These are phyloP conservation scores for Leuctra nigra DNA, from an alignment of 2,888 invertebrate species.

Conservation along the genomic window DNA sequence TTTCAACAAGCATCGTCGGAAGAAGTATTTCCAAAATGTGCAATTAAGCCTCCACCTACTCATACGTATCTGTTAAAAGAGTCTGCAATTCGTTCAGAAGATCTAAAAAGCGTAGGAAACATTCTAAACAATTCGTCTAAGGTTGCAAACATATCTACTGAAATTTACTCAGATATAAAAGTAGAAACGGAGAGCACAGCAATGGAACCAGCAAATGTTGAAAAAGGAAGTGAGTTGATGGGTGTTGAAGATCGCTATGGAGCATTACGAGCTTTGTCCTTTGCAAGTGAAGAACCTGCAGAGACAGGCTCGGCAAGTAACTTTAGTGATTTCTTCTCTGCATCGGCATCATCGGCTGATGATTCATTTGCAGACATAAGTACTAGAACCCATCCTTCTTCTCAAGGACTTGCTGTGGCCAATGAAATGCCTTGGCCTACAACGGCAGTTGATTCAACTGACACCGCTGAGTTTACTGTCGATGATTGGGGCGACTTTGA, in stretches of 20 bases:
- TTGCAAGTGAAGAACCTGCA: background rate
- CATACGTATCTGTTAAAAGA: slow-evolving; percentile 26
- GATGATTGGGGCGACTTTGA: slow-evolving; percentile 24
- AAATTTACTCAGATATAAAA: background rate
- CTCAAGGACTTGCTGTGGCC: too few species aligned
- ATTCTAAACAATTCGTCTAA: too few species aligned
- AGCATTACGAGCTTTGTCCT: slow-evolving; percentile 40
- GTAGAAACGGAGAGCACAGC: background rate
- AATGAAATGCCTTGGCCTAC: background rate
- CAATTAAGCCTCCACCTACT: slow-evolving; percentile 34
- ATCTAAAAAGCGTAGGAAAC: background rate
- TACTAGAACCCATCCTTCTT: background rate
- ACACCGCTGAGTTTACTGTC: slow-evolving; percentile 16
- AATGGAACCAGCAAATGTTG: slow-evolving; percentile 25
- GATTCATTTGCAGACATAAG: slow-evolving; percentile 30
- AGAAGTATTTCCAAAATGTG: slow-evolving; percentile 39
- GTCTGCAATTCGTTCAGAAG: slow-evolving; percentile 23
- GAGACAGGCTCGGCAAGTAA: slow-evolving; percentile 38
- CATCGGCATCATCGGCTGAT: slow-evolving; percentile 32
- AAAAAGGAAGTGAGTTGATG: slow-evolving; percentile 35
- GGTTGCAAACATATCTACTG: too few species aligned
- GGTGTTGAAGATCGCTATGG: slow-evolving; percentile 43
- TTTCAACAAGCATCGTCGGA: slow-evolving; percentile 27
- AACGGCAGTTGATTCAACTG: background rate
- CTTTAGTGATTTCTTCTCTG: slow-evolving; percentile 44